A percentile compares a stretch with the other conserved stretches of the same genome.
Evolutionary conservation across 2,113 vertebrate species (phyloP).

Genomic region (Zapus hudsonius): DNA sequence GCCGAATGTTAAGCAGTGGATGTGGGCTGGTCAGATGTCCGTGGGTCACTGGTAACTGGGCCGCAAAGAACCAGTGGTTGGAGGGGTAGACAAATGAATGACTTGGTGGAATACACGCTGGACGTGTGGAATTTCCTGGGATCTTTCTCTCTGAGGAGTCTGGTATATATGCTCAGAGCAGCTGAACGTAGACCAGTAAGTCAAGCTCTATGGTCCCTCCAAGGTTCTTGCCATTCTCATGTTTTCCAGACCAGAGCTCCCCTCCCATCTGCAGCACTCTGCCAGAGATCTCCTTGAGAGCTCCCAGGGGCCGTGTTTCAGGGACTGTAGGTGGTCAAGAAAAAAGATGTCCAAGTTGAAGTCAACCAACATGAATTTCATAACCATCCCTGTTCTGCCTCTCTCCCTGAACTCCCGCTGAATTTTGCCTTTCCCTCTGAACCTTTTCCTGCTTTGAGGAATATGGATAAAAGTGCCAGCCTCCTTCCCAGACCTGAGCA

Average conservation of each 20-base stretch:
- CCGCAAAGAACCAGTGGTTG: background rate
- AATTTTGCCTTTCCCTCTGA: background rate
- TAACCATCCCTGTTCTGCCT: too few species aligned
- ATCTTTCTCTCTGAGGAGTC: background rate
- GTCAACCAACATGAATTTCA: background rate
- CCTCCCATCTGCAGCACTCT: background rate
- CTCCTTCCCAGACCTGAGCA: background rate
- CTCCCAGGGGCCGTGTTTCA: background rate
- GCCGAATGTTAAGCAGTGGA: background rate
- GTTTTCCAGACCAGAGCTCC: background rate
- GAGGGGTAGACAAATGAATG: background rate
- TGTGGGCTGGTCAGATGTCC: fast-evolving
- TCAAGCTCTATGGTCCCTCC: background rate
- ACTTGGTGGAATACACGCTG: too few species aligned
- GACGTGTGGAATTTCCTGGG: background rate
- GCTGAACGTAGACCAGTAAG: background rate
- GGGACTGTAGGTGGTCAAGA: background rate
- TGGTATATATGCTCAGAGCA: background rate
- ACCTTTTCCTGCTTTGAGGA: background rate
- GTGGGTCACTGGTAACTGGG: background rate
- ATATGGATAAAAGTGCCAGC: fast-evolving
- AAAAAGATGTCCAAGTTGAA: background rate
- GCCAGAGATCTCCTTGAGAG: background rate
- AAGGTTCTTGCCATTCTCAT: fast-evolving
- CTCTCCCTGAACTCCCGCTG: too few species aligned